A percentile compares a stretch with the other conserved stretches of the same genome.
These are phyloP conservation scores for Cebus imitator DNA, from an alignment of 2,113 vertebrate genomes.

Conservation along the genomic window DNA sequence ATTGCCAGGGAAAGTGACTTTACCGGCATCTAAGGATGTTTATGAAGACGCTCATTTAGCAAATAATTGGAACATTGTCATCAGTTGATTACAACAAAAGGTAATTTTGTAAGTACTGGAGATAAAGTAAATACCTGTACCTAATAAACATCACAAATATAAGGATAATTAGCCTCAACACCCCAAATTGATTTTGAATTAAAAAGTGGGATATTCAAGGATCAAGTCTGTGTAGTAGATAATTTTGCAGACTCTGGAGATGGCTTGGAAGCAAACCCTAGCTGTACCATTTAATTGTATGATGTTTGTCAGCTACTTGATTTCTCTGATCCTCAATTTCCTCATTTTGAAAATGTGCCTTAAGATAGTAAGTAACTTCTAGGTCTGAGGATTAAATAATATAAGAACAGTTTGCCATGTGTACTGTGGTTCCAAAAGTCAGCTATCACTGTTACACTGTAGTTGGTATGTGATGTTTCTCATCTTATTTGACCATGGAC, in stretches of 20 bases:
- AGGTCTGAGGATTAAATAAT: not conserved
- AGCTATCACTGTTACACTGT: not conserved
- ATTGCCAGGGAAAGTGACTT: not conserved
- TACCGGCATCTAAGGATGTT: not conserved
- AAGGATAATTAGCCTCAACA: not conserved
- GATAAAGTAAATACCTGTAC: not conserved
- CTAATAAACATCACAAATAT: not conserved
- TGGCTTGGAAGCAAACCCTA: not conserved
- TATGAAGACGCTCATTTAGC: not conserved
- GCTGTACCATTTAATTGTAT: not conserved
- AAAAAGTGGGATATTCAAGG: not conserved
- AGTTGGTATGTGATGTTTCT: not conserved
- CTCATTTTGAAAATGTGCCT: not conserved
- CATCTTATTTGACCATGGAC: not conserved
- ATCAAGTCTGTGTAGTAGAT: not conserved
- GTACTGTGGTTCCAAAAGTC: not conserved
- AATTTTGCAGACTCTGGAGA: not conserved
- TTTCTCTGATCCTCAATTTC: not conserved
- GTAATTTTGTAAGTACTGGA: not conserved
- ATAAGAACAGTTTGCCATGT: not conserved
- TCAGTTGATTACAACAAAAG: not conserved
- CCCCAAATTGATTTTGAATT: not conserved
- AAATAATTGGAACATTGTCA: not conserved
- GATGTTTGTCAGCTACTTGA: not conserved
- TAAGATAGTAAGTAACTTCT: not conserved